Evolutionary conservation across 2,113 vertebrate genomes (phyloP).

Genomic region (Varanus komodoensis): DNA sequence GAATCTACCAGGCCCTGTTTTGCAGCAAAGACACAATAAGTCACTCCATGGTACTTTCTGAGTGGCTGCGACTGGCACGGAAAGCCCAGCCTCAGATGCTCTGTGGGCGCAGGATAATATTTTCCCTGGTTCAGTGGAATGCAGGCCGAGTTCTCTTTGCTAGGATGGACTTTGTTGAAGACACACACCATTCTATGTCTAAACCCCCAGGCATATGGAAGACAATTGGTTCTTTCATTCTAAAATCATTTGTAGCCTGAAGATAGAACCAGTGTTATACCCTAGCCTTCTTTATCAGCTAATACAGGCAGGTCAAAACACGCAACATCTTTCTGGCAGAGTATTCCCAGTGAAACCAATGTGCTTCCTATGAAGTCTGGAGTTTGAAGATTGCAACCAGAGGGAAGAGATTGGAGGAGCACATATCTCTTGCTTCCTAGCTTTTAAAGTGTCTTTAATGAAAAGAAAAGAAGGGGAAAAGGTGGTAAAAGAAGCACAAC

Average conservation of each 20-base stretch:
- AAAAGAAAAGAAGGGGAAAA: slow-evolving; percentile 20
- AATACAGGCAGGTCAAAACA: slow-evolving; percentile 28
- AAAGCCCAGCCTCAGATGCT: neutral
- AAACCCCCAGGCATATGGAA: neutral
- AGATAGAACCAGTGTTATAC: slow-evolving; percentile 10
- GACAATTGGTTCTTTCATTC: neutral
- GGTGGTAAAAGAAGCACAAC: slow-evolving; percentile 4
- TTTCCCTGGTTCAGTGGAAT: neutral
- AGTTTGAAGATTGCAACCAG: slow-evolving; percentile 35
- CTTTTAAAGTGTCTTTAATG: slow-evolving; percentile 15
- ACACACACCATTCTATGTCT: slow-evolving; percentile 21
- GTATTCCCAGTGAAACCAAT: slow-evolving; percentile 32
- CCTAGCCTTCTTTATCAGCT: neutral
- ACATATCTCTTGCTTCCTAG: neutral
- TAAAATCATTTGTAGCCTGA: slow-evolving; percentile 9
- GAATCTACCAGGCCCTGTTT: neutral
- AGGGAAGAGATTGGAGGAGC: slow-evolving; percentile 36
- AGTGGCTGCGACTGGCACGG: neutral
- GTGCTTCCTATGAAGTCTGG: slow-evolving; percentile 32
- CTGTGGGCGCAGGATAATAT: neutral
- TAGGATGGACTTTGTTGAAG: slow-evolving; percentile 3
- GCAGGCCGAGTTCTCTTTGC: neutral
- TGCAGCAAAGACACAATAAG: no score
- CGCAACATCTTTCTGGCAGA: slow-evolving; percentile 16
- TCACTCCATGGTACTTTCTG: neutral